These are phyloP conservation scores for Sylvia borin DNA, from an alignment of 2,797 vertebrate species.

Conservation along the genomic window DNA sequence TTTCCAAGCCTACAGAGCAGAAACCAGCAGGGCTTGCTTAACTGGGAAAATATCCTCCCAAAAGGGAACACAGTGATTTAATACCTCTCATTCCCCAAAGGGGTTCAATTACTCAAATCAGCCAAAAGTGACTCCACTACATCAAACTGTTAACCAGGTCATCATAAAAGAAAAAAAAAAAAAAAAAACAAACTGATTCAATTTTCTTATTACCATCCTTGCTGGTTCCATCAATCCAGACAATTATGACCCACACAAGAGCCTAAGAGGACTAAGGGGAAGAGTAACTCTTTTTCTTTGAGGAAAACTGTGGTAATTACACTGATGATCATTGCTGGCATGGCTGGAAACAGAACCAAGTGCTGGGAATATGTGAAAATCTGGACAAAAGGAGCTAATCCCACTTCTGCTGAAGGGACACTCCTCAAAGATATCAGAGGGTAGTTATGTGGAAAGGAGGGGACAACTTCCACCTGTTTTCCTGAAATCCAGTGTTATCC, in stretches of 20 bases:
- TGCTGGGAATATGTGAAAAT: neutral
- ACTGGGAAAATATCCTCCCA: constrained; percentile 19
- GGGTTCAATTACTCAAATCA: neutral
- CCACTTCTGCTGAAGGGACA: neutral
- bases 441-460: neutral
- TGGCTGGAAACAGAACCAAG: neutral
- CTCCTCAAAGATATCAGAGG: neutral
- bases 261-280: neutral
- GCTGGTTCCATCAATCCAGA: neutral
- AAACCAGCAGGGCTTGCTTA: neutral
- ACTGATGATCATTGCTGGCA: neutral
- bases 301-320: neutral
- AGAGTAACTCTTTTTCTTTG: neutral
- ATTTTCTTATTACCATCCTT: neutral
- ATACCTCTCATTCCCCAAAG: neutral
- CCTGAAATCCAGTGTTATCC: accelerated
- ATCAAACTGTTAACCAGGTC: neutral
- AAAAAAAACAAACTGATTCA: neutral
- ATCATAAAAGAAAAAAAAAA: neutral
- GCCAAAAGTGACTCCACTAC: neutral
- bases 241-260: neutral
- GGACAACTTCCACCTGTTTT: neutral
- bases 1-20: neutral
- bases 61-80: neutral
- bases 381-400: neutral